These are phyloP conservation scores for Lasiurus cinereus DNA, from an alignment of 2,113 vertebrate genomes.

Conservation along the genomic window DNA sequence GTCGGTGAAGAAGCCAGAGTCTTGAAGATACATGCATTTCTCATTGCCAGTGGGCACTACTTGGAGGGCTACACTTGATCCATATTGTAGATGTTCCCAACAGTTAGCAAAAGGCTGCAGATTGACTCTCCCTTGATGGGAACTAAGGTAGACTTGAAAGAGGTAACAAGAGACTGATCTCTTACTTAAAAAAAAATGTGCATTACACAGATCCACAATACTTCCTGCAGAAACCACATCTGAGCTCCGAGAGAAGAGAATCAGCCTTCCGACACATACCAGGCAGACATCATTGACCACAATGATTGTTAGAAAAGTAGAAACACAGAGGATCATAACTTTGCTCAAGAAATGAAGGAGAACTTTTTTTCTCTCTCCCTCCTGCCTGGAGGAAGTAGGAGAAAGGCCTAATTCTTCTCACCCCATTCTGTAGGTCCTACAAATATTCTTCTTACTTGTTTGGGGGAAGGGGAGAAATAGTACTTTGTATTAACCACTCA, in stretches of 20 bases:
- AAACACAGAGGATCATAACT: not conserved
- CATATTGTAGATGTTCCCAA: rapidly evolving
- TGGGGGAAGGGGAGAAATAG: not conserved
- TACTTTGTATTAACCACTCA: not conserved
- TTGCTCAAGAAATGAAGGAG: not conserved
- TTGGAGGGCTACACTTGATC: not conserved
- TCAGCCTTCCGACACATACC: not conserved
- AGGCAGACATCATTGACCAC: not conserved
- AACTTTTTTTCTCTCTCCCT: not conserved
- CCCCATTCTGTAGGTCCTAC: rapidly evolving
- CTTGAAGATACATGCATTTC: not conserved
- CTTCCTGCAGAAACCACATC: not conserved
- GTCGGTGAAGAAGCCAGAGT: not conserved
- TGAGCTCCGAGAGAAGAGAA: not conserved
- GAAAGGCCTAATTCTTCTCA: rapidly evolving
- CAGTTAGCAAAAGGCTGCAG: not conserved
- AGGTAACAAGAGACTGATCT: not conserved
- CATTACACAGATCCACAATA: not conserved
- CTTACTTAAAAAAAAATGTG: not conserved
- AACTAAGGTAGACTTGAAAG: not conserved
- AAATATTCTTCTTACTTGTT: not conserved
- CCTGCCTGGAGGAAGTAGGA: not conserved
- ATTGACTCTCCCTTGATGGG: not conserved
- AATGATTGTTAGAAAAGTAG: not conserved
- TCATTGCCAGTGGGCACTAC: not conserved